Evolutionary conservation across 2,888 invertebrate species (phyloP).

Genomic region (Drosophila paranaensis): DNA sequence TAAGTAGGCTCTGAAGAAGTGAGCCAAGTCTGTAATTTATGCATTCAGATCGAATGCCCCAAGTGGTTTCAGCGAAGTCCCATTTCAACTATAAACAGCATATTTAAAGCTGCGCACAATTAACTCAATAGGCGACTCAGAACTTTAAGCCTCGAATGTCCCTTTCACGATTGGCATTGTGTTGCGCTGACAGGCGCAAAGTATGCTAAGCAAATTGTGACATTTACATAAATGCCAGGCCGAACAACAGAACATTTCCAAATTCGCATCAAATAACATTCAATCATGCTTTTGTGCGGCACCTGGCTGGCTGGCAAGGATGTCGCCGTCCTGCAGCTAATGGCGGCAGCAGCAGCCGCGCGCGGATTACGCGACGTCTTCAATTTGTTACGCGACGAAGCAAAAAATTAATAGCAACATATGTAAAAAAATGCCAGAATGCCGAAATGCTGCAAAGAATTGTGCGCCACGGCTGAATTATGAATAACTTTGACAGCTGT

Average conservation of each 20-base stretch:
- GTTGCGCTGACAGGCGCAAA: constrained; percentile 39
- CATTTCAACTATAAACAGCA: too few relatives aligned
- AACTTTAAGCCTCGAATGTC: constrained; percentile 18
- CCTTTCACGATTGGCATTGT: background rate
- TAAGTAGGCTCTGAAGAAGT: constrained; percentile 35
- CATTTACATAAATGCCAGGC: constrained; percentile 65
- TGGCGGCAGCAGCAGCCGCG: constrained; percentile 32
- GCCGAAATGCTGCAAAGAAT: background rate
- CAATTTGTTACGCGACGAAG: constrained; percentile 52
- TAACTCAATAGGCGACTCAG: constrained; percentile 16
- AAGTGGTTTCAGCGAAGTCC: constrained; percentile 15
- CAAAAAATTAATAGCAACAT: constrained; percentile 76
- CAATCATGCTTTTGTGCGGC: constrained; percentile 59
- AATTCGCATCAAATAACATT: constrained; percentile 71
- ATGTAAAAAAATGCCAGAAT: constrained; percentile 51
- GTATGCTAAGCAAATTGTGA: constrained; percentile 52
- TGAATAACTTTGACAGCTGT: constrained; percentile 70
- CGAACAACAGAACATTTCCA: constrained; percentile 46
- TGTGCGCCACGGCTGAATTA: constrained; percentile 51
- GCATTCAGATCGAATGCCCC: constrained; percentile 31
- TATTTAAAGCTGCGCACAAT: constrained; percentile 11
- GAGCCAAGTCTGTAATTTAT: constrained; percentile 45
- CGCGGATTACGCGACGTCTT: constrained; percentile 52
- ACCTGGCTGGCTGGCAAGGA: constrained; percentile 5
- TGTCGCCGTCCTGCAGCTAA: constrained; percentile 57